phyloP scores from a whole-genome alignment of 23 tunicate genomes.

The Ascidia mentula region DNA sequence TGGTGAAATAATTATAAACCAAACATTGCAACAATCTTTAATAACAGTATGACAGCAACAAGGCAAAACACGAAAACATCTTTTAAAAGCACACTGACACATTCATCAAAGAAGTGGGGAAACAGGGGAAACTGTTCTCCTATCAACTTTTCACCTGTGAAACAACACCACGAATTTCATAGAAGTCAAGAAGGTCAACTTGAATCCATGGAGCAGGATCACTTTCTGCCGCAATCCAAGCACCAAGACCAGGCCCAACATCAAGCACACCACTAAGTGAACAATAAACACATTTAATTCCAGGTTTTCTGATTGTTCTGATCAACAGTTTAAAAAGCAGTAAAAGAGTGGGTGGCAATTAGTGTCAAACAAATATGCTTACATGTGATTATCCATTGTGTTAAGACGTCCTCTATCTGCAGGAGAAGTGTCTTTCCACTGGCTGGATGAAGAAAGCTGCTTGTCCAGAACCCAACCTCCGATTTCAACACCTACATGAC shows the following conservation, averaged over 20 bases:
- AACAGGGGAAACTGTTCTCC: no score
- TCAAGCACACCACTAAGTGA: slow-evolving; percentile 41
- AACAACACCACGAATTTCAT: slow-evolving; percentile 78
- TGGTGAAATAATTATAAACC: no score
- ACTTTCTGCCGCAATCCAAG: slow-evolving; percentile 62
- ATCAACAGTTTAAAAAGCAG: no score
- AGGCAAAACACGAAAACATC: no score
- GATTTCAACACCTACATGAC: slow-evolving; percentile 81
- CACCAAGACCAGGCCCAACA: slow-evolving; percentile 72
- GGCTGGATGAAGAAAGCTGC: slow-evolving; percentile 61
- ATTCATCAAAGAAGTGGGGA: no score
- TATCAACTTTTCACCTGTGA: slow-evolving; percentile 74
- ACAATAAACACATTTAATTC: no score
- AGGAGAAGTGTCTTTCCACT: slow-evolving; percentile 43
- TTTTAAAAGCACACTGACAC: no score
- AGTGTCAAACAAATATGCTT: no score
- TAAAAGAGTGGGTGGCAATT: no score
- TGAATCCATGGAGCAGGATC: slow-evolving; percentile 67
- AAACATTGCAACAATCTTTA: neutral
- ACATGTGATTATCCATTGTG: slow-evolving; percentile 72
- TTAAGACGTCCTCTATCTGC: slow-evolving; percentile 83
- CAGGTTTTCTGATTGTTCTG: no score
- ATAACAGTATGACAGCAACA: no score
- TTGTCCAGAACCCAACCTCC: slow-evolving; percentile 63
- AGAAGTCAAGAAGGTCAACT: slow-evolving; percentile 48